Conservation (phyloP, 2,113 vertebrate genomes). For the Anseranas semipalmata region DNA sequence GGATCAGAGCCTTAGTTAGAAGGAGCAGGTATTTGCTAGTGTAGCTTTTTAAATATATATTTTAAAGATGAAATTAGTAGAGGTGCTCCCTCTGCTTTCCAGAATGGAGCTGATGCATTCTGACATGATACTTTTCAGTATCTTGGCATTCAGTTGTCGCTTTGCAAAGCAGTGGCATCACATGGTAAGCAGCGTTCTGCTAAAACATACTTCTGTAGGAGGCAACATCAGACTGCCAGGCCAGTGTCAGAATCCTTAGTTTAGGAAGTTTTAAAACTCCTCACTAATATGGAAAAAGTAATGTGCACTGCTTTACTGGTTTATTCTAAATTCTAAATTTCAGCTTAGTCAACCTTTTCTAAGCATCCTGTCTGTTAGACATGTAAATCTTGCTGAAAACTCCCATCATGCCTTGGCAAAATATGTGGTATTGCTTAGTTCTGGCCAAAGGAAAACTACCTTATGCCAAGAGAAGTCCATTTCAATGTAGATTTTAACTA, state of each 20-base stretch:
- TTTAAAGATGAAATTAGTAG: not conserved
- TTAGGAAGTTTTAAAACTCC: not conserved
- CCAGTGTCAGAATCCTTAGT: not conserved
- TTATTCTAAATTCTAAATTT: not conserved
- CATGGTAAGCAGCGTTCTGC: accelerated
- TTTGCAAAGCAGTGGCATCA: not conserved
- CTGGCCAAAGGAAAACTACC: not conserved
- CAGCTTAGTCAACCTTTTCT: not conserved
- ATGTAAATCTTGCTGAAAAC: not conserved
- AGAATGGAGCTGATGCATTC: not conserved
- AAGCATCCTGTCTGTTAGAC: accelerated
- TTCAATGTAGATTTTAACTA: not conserved
- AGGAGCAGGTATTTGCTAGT: not conserved
- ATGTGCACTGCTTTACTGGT: not conserved
- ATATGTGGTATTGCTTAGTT: not conserved
- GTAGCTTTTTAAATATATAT: not conserved
- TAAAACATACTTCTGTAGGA: not conserved
- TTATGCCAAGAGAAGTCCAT: not conserved
- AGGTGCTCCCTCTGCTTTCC: not conserved
- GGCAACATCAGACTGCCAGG: not conserved
- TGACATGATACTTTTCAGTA: not conserved
- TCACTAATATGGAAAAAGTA: not conserved
- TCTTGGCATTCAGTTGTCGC: not conserved
- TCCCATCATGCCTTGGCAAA: not conserved
- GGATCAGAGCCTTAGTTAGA: not conserved